Percentiles rank a stretch among this genome's conserved stretches.
phyloP scores from a whole-genome alignment of 2,113 vertebrate species.

The Psittacara wagleri region DNA sequence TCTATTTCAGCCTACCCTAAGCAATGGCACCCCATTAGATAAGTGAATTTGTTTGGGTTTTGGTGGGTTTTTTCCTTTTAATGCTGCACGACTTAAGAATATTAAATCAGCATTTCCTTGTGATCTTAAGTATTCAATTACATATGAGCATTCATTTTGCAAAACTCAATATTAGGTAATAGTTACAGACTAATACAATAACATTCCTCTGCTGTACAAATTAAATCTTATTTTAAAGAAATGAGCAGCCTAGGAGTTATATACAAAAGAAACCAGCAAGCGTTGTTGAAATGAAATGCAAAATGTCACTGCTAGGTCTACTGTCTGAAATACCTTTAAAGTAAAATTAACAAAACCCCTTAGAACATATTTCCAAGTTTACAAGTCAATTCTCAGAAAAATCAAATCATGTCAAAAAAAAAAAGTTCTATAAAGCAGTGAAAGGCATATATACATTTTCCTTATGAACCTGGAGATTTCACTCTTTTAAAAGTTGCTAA shows the following conservation, averaged over 20 bases:
- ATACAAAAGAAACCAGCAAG: constrained; percentile 87
- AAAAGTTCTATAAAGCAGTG: constrained; percentile 80
- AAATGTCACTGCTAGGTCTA: constrained; percentile 77
- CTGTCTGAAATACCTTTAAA: constrained; percentile 79
- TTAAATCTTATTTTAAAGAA: constrained; percentile 89
- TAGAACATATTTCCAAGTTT: constrained; percentile 81
- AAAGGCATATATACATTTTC: constrained; percentile 92
- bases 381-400: constrained; percentile 79
- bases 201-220: constrained; percentile 95
- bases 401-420: constrained; percentile 79
- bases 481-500: constrained; percentile 72
- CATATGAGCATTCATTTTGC: constrained; percentile 80
- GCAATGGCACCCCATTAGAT: constrained; percentile 66
- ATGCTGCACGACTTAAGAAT: constrained; percentile 74
- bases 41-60: constrained; percentile 49
- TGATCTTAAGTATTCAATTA: constrained; percentile 80
- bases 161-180: constrained; percentile 85
- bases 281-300: constrained; percentile 85
- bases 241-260: constrained; percentile 88
- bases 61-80: constrained; percentile 60
- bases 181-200: constrained; percentile 87
- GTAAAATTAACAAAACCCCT: constrained; percentile 79
- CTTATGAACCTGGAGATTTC: constrained; percentile 73
- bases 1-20: constrained; percentile 46
- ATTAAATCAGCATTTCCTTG: constrained; percentile 80